Evolutionary conservation across 2,888 invertebrate genomes (phyloP).

Genomic region (Anodontia alba): DNA sequence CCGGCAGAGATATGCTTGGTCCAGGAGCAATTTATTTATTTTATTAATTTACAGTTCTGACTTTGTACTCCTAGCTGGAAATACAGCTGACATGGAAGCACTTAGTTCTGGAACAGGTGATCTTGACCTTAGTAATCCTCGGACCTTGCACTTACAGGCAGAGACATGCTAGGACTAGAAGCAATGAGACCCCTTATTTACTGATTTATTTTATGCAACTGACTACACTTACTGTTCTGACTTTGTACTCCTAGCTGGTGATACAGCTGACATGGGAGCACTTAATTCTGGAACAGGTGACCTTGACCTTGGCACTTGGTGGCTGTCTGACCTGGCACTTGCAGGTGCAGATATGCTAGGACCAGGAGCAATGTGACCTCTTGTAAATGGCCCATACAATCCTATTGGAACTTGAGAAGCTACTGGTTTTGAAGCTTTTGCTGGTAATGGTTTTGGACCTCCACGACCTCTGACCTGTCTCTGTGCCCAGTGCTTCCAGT

Average conservation of each 20-base stretch:
- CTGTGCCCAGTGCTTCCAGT: constrained; percentile 74
- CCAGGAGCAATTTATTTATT: background rate
- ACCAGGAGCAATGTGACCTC: background rate
- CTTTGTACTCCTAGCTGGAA: constrained; percentile 8
- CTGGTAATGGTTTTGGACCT: constrained; percentile 13
- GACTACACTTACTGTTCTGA: constrained; percentile 8
- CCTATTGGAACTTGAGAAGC: background rate
- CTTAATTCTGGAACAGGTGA: constrained; percentile 2
- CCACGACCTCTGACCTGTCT: constrained; percentile 28
- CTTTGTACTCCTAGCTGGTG: constrained; percentile 13
- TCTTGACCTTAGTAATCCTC: background rate
- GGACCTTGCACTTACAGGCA: background rate
- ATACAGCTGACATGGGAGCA: background rate
- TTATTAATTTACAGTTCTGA: constrained; percentile 3
- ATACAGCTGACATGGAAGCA: background rate
- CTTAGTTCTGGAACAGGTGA: background rate
- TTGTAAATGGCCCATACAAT: background rate
- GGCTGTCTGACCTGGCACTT: background rate
- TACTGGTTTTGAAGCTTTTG: background rate
- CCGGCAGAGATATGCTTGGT: constrained; percentile 4
- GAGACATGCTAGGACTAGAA: background rate
- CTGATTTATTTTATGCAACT: no score
- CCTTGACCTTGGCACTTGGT: background rate
- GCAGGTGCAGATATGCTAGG: constrained; percentile 14
- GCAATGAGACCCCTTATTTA: no score